Evolutionary conservation across 2,113 vertebrate genomes (phyloP), one percentile per base, ranked within the genome.

Genomic region (Amphiprion percula): DNA sequence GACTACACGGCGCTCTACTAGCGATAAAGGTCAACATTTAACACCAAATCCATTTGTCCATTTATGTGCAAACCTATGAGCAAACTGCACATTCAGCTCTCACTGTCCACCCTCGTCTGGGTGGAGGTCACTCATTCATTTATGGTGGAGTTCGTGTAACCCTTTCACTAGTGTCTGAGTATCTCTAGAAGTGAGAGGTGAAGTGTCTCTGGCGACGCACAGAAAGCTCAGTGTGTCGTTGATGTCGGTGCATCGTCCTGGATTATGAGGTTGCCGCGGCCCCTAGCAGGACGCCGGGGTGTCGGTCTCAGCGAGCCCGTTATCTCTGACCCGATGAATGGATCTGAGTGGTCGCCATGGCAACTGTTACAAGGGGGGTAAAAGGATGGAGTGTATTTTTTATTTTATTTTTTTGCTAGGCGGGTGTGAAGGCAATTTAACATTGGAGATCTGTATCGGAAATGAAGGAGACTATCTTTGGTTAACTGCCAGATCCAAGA

Each of bases 181-280:
- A 70, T 50, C 16, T 17, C 46, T 47, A 16, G 4, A 28, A 61
- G 12, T 30, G 52, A 56, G 33, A 37, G 33, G 33, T 37, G 33
- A 37, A 37, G 33, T 9, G 33, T 37, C 7, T 37, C 33, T 10
- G 1, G 33, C 33, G 33, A 37, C 33, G 7, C 6, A 37, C 33
- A 37, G 7, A 37, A 37, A 10, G 33, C 33, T 37, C 33, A 37
- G 33, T 10, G 33, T 9, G 0, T 33, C 30, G 30, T 2, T 33
- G 7, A 8, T 37, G 33, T 9, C 2, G 33, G 33, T 1, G 33
- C 33, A 8, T 7, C 33, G 33, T 37, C 33, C 7, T 17, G 37
- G 39, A 30, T 37, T 63, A 47, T 47, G 62, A 58, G 26, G 62
- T 62, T 59, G 55, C 41, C 21, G 59, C 23, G 59, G 55, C 47